Evolutionary conservation across 2,797 vertebrate genomes (phyloP).

Genomic region (Danio choprae): DNA sequence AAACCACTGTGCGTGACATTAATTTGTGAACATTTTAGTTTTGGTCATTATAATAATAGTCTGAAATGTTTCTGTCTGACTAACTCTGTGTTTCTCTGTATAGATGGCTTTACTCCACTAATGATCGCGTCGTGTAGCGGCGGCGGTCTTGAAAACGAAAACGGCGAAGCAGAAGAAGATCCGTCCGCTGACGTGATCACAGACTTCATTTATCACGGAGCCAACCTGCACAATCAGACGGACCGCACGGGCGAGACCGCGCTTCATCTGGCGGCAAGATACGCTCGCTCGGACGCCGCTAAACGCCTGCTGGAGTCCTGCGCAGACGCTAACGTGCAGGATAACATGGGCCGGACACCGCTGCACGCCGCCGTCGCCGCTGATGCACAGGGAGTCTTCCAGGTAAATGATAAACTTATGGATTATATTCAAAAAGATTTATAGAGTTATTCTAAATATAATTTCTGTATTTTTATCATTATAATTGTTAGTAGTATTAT

Average conservation of each 20-base stretch:
- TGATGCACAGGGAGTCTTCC: slow-evolving; percentile 95
- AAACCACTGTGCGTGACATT: too few relatives aligned
- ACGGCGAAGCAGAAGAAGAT: slow-evolving; percentile 94
- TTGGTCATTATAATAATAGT: too few relatives aligned
- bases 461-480: too few relatives aligned
- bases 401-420: slow-evolving; percentile 82
- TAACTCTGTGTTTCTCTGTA: not conserved
- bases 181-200: slow-evolving; percentile 91
- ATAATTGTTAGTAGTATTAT: too few relatives aligned
- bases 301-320: slow-evolving; percentile 96
- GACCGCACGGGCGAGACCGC: slow-evolving; percentile 96
- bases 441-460: too few relatives aligned
- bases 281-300: slow-evolving; percentile 93
- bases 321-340: slow-evolving; percentile 93
- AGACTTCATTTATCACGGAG: slow-evolving; percentile 97
- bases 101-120: slow-evolving; percentile 95
- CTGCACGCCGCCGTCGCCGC: slow-evolving; percentile 93
- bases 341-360: slow-evolving; percentile 95
- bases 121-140: slow-evolving; percentile 99
- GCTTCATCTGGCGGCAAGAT: slow-evolving; percentile 92
- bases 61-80: too few relatives aligned
- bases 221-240: slow-evolving; percentile 94
- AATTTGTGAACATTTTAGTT: too few relatives aligned
- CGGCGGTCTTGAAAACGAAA: slow-evolving; percentile 92
- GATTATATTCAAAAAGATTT: too few relatives aligned